Evolutionary conservation across 2,888 invertebrate species (phyloP).

Genomic region (Drosophila phalerata): DNA sequence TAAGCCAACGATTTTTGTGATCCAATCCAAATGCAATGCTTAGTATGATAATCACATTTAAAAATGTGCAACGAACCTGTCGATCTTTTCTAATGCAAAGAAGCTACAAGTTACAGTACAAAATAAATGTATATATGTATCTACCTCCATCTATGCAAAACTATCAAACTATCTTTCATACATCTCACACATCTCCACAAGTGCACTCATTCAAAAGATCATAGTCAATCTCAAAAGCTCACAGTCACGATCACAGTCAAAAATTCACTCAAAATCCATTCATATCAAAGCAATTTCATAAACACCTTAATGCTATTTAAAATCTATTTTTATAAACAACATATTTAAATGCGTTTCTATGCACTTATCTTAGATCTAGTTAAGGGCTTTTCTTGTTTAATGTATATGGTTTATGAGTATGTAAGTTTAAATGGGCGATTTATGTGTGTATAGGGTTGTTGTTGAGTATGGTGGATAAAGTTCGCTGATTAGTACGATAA

Average conservation of each 20-base stretch:
- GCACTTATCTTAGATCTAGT: constrained; percentile 19
- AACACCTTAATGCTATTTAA: constrained; percentile 30
- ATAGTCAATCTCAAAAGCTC: neutral
- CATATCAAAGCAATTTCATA: constrained; percentile 42
- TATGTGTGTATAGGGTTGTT: constrained; percentile 4
- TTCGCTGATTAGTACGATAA: constrained; percentile 25
- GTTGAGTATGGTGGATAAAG: neutral
- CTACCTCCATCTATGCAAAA: neutral
- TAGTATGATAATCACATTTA: constrained; percentile 2
- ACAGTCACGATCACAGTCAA: neutral
- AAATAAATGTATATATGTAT: neutral
- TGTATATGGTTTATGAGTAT: constrained; percentile 10
- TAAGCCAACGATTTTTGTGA: neutral
- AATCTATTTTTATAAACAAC: constrained; percentile 17
- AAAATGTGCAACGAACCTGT: constrained; percentile 1
- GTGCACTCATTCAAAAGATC: neutral
- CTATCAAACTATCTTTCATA: neutral
- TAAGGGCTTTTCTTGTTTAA: constrained; percentile 4
- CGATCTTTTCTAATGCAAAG: neutral
- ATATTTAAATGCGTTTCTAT: constrained; percentile 18
- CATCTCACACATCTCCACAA: neutral
- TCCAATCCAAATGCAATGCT: constrained; percentile 3
- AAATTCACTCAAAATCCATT: neutral
- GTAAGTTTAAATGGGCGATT: neutral
- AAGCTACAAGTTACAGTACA: neutral